Conservation (phyloP, 2,113 vertebrate species). For the Heterotilapia buettikoferi region DNA sequence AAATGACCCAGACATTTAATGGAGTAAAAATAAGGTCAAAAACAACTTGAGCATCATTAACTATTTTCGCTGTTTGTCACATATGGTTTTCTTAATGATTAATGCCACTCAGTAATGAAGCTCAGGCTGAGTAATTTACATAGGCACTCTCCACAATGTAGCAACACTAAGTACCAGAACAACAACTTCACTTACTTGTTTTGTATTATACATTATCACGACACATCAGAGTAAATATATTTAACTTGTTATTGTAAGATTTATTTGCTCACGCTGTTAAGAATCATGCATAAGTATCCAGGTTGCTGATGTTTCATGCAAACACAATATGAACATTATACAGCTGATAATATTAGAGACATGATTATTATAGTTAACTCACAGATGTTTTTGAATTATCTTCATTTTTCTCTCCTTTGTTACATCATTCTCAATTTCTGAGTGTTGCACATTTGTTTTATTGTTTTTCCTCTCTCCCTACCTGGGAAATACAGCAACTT, state of each 20-base stretch:
- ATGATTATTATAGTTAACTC: neutral
- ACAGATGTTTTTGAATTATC: neutral
- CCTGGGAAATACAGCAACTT: neutral
- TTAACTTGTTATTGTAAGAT: neutral
- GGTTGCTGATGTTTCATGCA: neutral
- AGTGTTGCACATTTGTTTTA: neutral
- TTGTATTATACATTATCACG: neutral
- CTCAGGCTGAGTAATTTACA: neutral
- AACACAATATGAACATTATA: neutral
- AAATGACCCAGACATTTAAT: constrained; percentile 58
- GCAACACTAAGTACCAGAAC: neutral
- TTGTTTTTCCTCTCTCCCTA: neutral
- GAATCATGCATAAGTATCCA: neutral
- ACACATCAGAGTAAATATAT: neutral
- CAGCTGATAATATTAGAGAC: neutral
- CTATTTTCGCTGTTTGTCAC: constrained; percentile 49
- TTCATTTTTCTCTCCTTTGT: neutral
- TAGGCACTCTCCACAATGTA: neutral
- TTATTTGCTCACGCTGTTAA: neutral
- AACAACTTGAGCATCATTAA: constrained; percentile 57
- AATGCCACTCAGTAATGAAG: neutral
- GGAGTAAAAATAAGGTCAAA: constrained; percentile 56
- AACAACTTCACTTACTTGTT: neutral
- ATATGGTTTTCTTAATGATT: constrained; percentile 39
- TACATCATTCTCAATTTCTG: neutral